These are phyloP conservation scores for Aptenodytes forsteri DNA, from an alignment of 2,113 vertebrate species.

Conservation along the genomic window DNA sequence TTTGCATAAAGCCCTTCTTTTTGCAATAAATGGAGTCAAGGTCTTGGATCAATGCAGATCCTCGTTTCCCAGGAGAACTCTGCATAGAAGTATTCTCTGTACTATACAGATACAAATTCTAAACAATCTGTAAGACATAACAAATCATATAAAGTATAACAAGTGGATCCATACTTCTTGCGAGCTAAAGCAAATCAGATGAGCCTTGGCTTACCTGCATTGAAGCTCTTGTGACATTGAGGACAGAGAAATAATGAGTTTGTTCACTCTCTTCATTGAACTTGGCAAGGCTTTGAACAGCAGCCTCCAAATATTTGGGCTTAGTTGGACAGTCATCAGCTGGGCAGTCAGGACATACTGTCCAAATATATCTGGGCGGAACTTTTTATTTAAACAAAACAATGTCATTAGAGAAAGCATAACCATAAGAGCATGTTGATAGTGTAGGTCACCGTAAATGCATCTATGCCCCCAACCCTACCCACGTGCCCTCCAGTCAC, in stretches of 20 bases:
- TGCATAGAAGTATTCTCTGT: not conserved
- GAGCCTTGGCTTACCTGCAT: constrained; percentile 57
- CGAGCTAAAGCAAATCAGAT: not conserved
- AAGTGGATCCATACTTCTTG: not conserved
- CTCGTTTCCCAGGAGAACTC: not conserved
- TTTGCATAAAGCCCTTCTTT: not conserved
- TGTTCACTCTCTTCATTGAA: constrained; percentile 49
- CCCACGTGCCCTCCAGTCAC: not conserved
- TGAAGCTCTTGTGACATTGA: constrained; percentile 51
- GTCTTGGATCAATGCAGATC: not conserved
- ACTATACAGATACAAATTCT: not conserved
- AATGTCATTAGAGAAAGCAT: not conserved
- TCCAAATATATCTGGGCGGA: not conserved
- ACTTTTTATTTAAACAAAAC: constrained; percentile 16
- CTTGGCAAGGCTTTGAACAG: constrained; percentile 34
- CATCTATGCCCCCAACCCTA: not conserved
- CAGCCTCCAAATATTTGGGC: not conserved
- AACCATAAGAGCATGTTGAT: not conserved
- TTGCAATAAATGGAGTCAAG: not conserved
- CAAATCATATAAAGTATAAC: not conserved
- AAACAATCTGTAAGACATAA: not conserved
- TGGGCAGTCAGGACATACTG: constrained; percentile 60
- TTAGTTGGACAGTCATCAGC: not conserved
- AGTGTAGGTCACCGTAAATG: not conserved
- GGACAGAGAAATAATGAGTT: constrained; percentile 49